phyloP scores from a whole-genome alignment of 2,888 invertebrate genomes.

The Imbricaverruca yamaguchii region DNA sequence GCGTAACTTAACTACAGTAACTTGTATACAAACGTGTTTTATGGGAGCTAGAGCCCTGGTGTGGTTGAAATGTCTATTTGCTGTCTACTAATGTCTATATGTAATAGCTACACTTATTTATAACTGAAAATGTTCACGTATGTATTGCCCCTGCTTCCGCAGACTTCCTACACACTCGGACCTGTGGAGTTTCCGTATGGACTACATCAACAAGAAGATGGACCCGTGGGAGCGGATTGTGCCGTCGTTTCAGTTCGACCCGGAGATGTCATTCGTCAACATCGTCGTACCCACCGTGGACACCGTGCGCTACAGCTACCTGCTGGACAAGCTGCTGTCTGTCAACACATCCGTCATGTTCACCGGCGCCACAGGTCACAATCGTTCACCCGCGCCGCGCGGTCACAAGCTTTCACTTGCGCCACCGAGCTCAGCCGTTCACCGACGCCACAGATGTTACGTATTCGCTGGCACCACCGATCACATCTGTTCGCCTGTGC shows the following conservation, averaged over 20 bases:
- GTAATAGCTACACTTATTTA: too few relatives aligned
- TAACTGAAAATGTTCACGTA: too few relatives aligned
- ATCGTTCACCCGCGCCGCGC: conserved; percentile 28
- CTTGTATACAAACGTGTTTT: too few relatives aligned
- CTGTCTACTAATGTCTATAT: too few relatives aligned
- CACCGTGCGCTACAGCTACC: conserved; percentile 74
- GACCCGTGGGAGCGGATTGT: conserved; percentile 47
- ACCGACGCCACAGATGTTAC: too few relatives aligned
- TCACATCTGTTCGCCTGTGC: too few relatives aligned
- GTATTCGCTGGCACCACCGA: too few relatives aligned
- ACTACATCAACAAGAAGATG: conserved; percentile 54
- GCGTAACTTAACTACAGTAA: too few relatives aligned
- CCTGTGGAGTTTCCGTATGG: conserved; percentile 69
- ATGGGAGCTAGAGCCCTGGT: too few relatives aligned
- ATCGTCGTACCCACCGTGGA: conserved; percentile 55
- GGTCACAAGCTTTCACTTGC: too few relatives aligned
- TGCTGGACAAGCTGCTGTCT: conserved; percentile 65
- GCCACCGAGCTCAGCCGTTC: too few relatives aligned
- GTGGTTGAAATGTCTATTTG: too few relatives aligned
- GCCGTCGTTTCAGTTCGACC: conserved; percentile 52
- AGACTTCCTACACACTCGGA: conserved; percentile 62
- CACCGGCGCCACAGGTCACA: conserved; percentile 73
- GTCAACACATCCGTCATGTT: conserved; percentile 70
- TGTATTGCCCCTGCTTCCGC: conserved; percentile 29
- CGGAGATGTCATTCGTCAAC: conserved; percentile 54